Conservation (phyloP, 1,140 invertebrate species). For the Batillaria attramentaria region DNA sequence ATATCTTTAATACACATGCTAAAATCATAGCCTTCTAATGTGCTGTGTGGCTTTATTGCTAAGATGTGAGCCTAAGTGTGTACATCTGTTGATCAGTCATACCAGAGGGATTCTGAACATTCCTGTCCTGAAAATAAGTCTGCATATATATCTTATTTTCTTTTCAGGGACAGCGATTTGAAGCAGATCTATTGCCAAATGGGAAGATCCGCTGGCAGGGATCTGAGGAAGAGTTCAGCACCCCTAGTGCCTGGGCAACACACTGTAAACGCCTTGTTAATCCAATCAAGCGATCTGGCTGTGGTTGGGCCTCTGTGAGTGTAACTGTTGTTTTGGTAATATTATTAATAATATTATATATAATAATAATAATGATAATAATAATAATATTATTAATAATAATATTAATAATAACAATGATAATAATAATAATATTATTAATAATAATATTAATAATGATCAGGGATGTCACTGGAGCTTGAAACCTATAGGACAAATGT, state of each 20-base stretch:
- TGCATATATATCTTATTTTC: no score
- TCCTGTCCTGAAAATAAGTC: no score
- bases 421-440: no score
- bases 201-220: conserved; percentile 92
- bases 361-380: not conserved
- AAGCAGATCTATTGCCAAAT: conserved; percentile 87
- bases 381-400: no score
- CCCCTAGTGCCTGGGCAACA: conserved; percentile 93
- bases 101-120: no score
- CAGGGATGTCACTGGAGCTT: no score
- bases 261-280: conserved; percentile 92
- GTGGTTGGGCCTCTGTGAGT: conserved; percentile 86
- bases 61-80: no score
- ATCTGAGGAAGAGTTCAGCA: conserved; percentile 88
- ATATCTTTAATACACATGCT: no score
- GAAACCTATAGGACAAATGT: no score
- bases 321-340: not conserved
- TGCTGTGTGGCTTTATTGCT: not conserved
- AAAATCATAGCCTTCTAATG: not conserved
- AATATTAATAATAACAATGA: no score
- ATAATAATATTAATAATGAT: no score
- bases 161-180: conserved; percentile 87
- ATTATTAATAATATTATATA: not conserved
- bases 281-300: conserved; percentile 91
- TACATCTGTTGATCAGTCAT: no score